Evolutionary conservation across 2,113 vertebrate species (phyloP).

Genomic region (Carassius carassius): DNA sequence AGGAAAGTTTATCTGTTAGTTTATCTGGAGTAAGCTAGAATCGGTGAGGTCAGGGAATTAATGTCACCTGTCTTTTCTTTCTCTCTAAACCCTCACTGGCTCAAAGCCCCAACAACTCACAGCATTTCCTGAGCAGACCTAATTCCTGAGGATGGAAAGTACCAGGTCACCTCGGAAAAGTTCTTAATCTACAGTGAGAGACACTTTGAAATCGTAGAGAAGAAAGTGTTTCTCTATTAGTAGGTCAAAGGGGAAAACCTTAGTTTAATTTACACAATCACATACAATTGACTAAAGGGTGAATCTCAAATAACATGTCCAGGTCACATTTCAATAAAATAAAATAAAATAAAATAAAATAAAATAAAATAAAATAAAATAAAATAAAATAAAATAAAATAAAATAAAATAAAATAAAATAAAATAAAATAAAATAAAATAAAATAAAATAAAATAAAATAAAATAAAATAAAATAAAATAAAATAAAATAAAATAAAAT

Average conservation of each 20-base stretch:
- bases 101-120: slow-evolving; percentile 62
- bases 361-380: no score
- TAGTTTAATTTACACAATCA: no score
- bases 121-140: slow-evolving; percentile 71
- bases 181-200: slow-evolving; percentile 34
- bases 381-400: no score
- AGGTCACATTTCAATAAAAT: not conserved
- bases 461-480: no score
- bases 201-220: slow-evolving; percentile 8
- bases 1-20: slow-evolving; percentile 52
- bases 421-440: no score
- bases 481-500: no score
- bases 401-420: no score
- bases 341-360: no score
- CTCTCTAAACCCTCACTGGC: slow-evolving; percentile 63
- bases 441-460: no score
- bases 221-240: slow-evolving; percentile 33
- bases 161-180: slow-evolving; percentile 38
- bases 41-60: slow-evolving; percentile 77
- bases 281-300: not conserved
- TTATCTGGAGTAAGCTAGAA: slow-evolving; percentile 65
- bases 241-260: not conserved
- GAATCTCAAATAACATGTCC: not conserved
- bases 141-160: slow-evolving; percentile 71
- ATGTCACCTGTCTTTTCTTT: slow-evolving; percentile 69